Conservation (phyloP, 2,888 invertebrate genomes). For the Actias luna region DNA sequence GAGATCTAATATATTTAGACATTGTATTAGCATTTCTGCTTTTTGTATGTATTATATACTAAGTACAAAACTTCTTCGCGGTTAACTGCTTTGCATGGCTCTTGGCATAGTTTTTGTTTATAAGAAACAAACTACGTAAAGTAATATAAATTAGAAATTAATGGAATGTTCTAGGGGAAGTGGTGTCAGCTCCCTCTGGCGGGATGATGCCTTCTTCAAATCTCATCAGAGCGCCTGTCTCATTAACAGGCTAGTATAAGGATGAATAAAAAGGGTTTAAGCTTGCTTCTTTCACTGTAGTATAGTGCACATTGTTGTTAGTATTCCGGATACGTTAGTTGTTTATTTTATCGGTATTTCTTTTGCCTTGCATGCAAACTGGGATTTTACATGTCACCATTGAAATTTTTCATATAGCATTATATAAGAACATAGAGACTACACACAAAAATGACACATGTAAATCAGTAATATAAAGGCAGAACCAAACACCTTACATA, state of each 20-base stretch:
- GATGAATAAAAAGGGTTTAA: conserved; percentile 16
- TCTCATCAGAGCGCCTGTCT: conserved; percentile 49
- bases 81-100: conserved; percentile 5
- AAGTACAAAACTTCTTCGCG: not conserved
- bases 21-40: no score
- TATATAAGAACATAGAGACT: no score
- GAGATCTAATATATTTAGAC: no score
- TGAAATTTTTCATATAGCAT: no score
- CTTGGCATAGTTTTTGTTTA: not conserved
- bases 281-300: not conserved
- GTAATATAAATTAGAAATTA: conserved; percentile 12
- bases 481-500: no score
- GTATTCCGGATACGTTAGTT: not conserved
- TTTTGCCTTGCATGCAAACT: not conserved
- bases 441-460: no score
- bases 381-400: no score
- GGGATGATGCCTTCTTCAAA: conserved; percentile 49
- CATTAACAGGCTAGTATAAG: conserved; percentile 61
- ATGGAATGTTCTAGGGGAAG: conserved; percentile 64
- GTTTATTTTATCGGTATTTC: not conserved
- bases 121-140: not conserved
- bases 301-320: not conserved
- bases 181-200: conserved; percentile 57
- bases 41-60: not conserved
- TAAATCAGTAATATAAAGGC: no score